Evolutionary conservation across 2,113 vertebrate genomes (phyloP), one percentile per base, ranked within the genome.

Genomic region (Enhydra lutris): DNA sequence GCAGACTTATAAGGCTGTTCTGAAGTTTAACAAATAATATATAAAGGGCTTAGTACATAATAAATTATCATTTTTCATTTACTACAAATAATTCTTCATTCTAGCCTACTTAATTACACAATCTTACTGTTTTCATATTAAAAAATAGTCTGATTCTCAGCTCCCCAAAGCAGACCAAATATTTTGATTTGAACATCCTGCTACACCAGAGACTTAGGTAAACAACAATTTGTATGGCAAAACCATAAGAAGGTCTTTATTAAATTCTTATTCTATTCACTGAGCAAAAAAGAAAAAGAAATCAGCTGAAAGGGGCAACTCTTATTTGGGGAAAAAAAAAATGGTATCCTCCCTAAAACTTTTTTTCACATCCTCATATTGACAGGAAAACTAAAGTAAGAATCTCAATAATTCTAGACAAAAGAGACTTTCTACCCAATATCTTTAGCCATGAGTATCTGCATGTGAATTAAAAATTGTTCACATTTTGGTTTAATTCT

Each of bases 61-160:
- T 90, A 79, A 74, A 57, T 63, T 78, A 47, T 31, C 86, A 26
- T 50, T 69, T 85, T 96, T 89, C 31, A 79, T 26, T 80, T 87
- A 92, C 17, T 69, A 2, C 36, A 63, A 71, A 39, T 82, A 85
- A 57, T 78, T 71, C 55, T 90, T 96, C 21, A 82, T 93, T 85
- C 94, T 82, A 95, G 55, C 31, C 83, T 20, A 47, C 10, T 95
- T 94, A 63, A 86, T 10, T 78, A 24, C 76, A 88, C 2, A 80
- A 55, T 90, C 69, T 94, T 92, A 78, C 13, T 80, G 45, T n/a
- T 96, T 95, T 69, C 29, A 59, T 78, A 80, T 79, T 85, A 50
- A 79, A 94, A 79, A 96, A 85, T 1, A 92, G 14, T 96, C 26
- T 91, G 26, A 92, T 87, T 94, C 31, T 78, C 74, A 96, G 4